Conservation (phyloP, 1,140 invertebrate genomes). For the Lineus longissimus region DNA sequence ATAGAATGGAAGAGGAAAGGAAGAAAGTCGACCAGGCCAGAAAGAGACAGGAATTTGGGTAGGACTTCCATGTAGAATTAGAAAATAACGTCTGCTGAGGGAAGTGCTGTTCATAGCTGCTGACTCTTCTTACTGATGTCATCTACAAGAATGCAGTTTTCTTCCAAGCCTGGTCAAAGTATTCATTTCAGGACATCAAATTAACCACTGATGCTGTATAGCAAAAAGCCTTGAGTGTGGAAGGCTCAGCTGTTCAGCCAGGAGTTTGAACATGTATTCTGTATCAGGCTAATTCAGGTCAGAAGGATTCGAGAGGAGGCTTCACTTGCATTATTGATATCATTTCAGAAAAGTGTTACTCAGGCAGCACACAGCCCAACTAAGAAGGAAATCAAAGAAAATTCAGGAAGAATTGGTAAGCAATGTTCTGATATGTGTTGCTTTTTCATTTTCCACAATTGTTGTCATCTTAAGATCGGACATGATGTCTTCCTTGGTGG, state of each 20-base stretch:
- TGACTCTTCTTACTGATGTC: background rate
- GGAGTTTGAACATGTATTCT: no score
- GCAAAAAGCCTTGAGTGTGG: no score
- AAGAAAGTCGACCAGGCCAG: conserved; percentile 32
- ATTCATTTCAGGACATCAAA: background rate
- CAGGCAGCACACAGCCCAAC: conserved; percentile 49
- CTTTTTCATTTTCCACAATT: no score
- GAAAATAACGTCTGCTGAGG: no score
- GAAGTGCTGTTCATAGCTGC: no score
- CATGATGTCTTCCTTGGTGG: no score
- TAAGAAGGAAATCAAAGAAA: conserved; percentile 45
- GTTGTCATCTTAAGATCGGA: no score
- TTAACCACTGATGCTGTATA: no score
- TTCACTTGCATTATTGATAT: background rate
- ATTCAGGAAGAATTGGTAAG: conserved; percentile 49
- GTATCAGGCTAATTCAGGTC: no score
- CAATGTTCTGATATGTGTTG: background rate
- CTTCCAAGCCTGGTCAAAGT: background rate
- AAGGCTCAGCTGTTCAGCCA: no score
- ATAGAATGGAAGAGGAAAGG: conserved; percentile 41
- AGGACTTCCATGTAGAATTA: no score
- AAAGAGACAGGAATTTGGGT: conserved; percentile 47
- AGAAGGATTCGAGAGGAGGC: no score
- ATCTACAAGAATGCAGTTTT: background rate
- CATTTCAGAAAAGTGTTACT: conserved; percentile 44